phyloP scores from a whole-genome alignment of 2,888 invertebrate species.

The Lissocephala sabroskyi region DNA sequence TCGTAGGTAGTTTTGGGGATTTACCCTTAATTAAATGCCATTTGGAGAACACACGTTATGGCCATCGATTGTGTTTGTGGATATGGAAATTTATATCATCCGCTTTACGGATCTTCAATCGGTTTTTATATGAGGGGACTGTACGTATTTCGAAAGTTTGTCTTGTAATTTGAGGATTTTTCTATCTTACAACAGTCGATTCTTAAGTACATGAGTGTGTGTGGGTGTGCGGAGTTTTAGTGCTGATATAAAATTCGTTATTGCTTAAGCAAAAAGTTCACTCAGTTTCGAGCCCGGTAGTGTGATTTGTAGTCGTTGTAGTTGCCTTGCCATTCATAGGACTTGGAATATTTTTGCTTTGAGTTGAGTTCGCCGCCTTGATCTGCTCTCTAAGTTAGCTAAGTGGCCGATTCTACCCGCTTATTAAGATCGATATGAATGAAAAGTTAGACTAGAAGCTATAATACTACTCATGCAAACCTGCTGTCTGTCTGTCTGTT shows the following conservation, averaged over 20 bases:
- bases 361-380: no score
- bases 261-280: slow-evolving; percentile 18
- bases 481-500: not conserved
- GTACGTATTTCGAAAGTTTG: slow-evolving; percentile 45
- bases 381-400: no score
- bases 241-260: slow-evolving; percentile 21
- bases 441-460: slow-evolving; percentile 57
- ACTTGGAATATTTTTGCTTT: slow-evolving; percentile 15
- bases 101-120: slow-evolving; percentile 18
- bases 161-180: not conserved
- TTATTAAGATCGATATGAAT: slow-evolving; percentile 54
- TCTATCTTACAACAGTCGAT: not conserved
- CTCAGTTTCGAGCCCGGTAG: no score
- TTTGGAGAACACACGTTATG: not conserved
- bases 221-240: no score
- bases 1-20: not conserved
- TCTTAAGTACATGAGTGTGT: slow-evolving; percentile 3
- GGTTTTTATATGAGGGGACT: slow-evolving; percentile 17
- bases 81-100: slow-evolving; percentile 44
- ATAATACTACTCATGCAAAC: slow-evolving; percentile 27
- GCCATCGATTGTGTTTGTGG: slow-evolving; percentile 59
- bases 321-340: slow-evolving; percentile 2
- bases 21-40: slow-evolving; percentile 2
- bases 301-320: slow-evolving; percentile 2
- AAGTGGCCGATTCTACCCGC: slow-evolving; percentile 13